phyloP scores from a whole-genome alignment of 2,888 invertebrate species.

The Eristalinus sepulchralis region DNA sequence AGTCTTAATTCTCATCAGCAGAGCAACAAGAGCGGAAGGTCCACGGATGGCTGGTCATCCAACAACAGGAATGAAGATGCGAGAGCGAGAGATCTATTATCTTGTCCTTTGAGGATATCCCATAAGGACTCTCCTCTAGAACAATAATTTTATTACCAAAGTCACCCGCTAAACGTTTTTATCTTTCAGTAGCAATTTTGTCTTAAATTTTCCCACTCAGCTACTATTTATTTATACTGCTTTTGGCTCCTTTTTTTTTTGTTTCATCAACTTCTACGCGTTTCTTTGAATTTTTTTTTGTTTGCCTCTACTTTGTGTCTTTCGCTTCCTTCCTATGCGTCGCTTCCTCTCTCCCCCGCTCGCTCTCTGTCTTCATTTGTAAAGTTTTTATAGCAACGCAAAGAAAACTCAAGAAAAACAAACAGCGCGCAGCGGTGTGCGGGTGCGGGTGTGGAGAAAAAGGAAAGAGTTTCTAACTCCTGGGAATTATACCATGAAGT shows the following conservation, averaged over 20 bases:
- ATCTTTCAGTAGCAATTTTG: conserved; percentile 62
- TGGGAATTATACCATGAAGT: conserved; percentile 65
- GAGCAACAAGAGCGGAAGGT: conserved; percentile 31
- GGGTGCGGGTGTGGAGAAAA: not conserved
- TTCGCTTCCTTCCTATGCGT: not conserved
- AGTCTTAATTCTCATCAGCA: conserved; percentile 40
- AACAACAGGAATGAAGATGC: conserved; percentile 8
- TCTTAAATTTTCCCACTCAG: conserved; percentile 53
- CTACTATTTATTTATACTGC: conserved; percentile 54
- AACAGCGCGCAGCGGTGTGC: conserved; percentile 10
- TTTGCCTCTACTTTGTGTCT: not conserved
- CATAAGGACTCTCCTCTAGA: conserved; percentile 52
- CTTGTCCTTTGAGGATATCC: conserved; percentile 57
- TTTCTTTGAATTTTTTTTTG: conserved; percentile 7
- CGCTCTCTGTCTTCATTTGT: conserved; percentile 60
- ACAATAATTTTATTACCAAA: conserved; percentile 66
- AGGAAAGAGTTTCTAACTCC: conserved; percentile 36
- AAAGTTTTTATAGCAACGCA: conserved; percentile 48
- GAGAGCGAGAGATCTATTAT: conserved; percentile 31
- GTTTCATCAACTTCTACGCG: not conserved
- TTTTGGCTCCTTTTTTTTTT: not conserved
- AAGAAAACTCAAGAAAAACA: conserved; percentile 38
- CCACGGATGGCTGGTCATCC: conserved; percentile 3
- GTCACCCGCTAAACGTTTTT: conserved; percentile 68
- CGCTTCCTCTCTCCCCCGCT: not conserved